Evolutionary conservation across 2,888 invertebrate species (phyloP), one percentile per base, ranked within the genome.

Genomic region (Macrophya alboannulata): DNA sequence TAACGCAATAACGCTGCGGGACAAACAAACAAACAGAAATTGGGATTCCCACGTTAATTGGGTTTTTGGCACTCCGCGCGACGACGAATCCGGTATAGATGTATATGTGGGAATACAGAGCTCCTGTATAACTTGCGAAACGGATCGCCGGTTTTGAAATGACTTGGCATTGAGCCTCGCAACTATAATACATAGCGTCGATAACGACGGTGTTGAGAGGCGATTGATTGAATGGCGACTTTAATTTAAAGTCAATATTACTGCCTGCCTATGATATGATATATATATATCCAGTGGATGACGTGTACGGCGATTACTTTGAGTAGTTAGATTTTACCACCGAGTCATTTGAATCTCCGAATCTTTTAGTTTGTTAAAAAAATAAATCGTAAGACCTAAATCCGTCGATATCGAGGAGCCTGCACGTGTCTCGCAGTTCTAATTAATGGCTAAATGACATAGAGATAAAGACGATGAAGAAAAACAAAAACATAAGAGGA

Each of bases 51-150:
- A 37, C 31, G 37, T 77, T 77, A 51, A 51, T 77, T 77, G 25
- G 51, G 48, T 77, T 77, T 77, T 55, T 77, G 77, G 77, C 51
- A 77, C 77, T 51, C 77, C n/a, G n/a, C n/a, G n/a, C n/a, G n/a
- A 37, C 77, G 17, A 77, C 31, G 77, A 77, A 77, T 77, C 31
- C 48, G 77, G 51, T 51, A 77, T 37, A 31, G 1, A 51, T 55
- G 72, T n/a, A n/a, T n/a, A n/a, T n/a, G 43, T 31, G 68, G 43
- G 31, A 31, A 12, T 43, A 62, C 4, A 62, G 62, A 62, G 62
- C 31, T 9, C 8, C 12, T 45, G n/a, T 31, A 8, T 55, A 55
- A 25, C 31, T 77, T 77, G 55, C 77, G 77, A 77, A 77, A 77
- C 40, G 48, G 8, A 55, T 43, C 77, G 48, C 9, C 31, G 31